A percentile compares a stretch with the other conserved stretches of the same genome.
phyloP scores from a whole-genome alignment of 1,140 invertebrate species.

The Parapsyche elsis region DNA sequence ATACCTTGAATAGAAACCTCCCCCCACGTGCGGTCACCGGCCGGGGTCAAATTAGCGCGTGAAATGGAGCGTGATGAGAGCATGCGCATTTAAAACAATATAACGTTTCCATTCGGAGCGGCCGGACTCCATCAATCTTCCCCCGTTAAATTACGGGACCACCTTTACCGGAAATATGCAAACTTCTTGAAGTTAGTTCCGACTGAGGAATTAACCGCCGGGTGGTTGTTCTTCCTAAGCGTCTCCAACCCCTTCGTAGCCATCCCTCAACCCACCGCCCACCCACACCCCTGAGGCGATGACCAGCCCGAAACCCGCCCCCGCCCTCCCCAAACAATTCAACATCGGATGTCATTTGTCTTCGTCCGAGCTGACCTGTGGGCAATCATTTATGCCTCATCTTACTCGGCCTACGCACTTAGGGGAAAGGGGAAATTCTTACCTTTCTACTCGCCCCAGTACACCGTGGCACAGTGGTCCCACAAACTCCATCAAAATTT shows the following conservation, averaged over 20 bases:
- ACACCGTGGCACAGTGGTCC: constrained; percentile 39
- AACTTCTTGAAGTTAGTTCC: constrained; percentile 55
- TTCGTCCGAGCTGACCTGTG: constrained; percentile 56
- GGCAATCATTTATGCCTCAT: constrained; percentile 57
- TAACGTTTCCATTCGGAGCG: constrained; percentile 40
- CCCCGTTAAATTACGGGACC: constrained; percentile 48
- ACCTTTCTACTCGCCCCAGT: constrained; percentile 26
- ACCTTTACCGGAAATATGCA: constrained; percentile 55
- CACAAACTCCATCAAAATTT: neutral
- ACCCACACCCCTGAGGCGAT: constrained; percentile 1
- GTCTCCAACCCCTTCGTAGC: constrained; percentile 2
- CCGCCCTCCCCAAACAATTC: constrained; percentile 52
- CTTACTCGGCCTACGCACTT: constrained; percentile 47
- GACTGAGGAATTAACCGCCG: constrained; percentile 52
- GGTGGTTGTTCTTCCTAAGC: constrained; percentile 3
- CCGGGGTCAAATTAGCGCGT: constrained; percentile 10
- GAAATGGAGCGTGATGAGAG: constrained; percentile 30
- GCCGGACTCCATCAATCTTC: constrained; percentile 51
- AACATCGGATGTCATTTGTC: constrained; percentile 57
- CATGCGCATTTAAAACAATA: constrained; percentile 24
- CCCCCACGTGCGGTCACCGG: too few species aligned
- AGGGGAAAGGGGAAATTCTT: constrained; percentile 45
- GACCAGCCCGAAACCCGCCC: neutral
- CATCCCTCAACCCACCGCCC: constrained; percentile 26
- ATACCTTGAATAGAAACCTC: too few species aligned